Evolutionary conservation across 2,888 invertebrate species (phyloP), one percentile per base, ranked within the genome.

Genomic region (Macrosoma leucophasiata): DNA sequence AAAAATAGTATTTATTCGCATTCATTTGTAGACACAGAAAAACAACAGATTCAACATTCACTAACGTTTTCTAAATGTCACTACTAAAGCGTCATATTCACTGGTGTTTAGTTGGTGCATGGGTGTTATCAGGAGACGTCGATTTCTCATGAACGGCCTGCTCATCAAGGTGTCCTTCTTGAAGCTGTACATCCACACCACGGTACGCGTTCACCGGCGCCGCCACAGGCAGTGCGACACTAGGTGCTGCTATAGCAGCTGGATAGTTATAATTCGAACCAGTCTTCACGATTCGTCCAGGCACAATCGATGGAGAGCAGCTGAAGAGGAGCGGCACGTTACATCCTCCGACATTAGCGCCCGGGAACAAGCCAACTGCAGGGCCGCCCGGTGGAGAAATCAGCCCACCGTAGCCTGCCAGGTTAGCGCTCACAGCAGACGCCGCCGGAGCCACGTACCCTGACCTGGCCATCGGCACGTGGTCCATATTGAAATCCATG

Each of bases 311-410:
- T 0, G 82, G 82, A 1, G 78, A 60, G 32, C 82, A 84, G 45
- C 75, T 79, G 39, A 84, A 62, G 22, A 82, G 55, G 5, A 82
- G 52, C 0, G 82, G 82, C 2, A 78, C 62, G 21, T 58, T 64
- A 43, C 76, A 75, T 0, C 70, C 69, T 9, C 69, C 69, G 0
- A 55, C 55, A 26, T 72, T 69, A 0, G 67, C 71, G 24, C 65
- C 70, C 1, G 78, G 77, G 50, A 79, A 81, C 32, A 77, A 57
- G 2, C 77, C 72, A 5, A 62, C 60, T 0, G 69, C 67, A 4
- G 68, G 54, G 8, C 40, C 42, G 8, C 18, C 12, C 2, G 33
- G 9, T 12, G 30, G 19, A 17, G 28, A 19, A n/a, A 25, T 22
- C 10, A 9, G 61, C 58, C 17, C 18, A 6, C 13, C 14, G 5